Evolutionary conservation across 2,888 invertebrate species (phyloP).

Genomic region (Carpatolechia fugitivella): DNA sequence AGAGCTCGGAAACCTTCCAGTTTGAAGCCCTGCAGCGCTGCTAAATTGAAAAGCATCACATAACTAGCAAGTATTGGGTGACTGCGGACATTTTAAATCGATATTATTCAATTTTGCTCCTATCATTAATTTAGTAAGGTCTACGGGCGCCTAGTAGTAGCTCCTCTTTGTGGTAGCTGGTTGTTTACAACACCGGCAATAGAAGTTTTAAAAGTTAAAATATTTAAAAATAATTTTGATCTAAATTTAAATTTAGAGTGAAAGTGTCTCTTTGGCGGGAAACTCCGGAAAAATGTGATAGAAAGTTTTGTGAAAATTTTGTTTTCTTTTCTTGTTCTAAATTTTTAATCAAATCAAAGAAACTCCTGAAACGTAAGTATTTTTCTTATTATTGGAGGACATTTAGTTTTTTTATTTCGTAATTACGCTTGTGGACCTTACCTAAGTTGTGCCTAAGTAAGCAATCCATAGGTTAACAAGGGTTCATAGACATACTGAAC

Average conservation of each 20-base stretch:
- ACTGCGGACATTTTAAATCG: not conserved
- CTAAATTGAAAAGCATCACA: conserved; percentile 1
- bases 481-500: no score
- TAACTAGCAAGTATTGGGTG: not conserved
- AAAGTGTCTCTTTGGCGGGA: not conserved
- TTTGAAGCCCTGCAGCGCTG: conserved; percentile 8
- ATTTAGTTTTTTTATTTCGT: no score
- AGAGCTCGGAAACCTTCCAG: not conserved
- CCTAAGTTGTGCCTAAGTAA: no score
- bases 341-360: not conserved
- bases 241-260: not conserved
- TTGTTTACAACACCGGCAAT: not conserved
- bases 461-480: no score
- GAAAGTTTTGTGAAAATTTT: not conserved
- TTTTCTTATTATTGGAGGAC: no score
- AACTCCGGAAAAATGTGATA: not conserved
- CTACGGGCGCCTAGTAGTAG: not conserved
- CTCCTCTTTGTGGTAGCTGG: not conserved
- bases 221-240: not conserved
- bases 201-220: not conserved
- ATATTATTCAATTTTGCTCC: not conserved
- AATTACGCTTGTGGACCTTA: no score
- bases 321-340: not conserved
- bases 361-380: not conserved
- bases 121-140: conserved; percentile 1